phyloP scores from a whole-genome alignment of 2,113 vertebrate species.

The Nycticryphes semicollaris region DNA sequence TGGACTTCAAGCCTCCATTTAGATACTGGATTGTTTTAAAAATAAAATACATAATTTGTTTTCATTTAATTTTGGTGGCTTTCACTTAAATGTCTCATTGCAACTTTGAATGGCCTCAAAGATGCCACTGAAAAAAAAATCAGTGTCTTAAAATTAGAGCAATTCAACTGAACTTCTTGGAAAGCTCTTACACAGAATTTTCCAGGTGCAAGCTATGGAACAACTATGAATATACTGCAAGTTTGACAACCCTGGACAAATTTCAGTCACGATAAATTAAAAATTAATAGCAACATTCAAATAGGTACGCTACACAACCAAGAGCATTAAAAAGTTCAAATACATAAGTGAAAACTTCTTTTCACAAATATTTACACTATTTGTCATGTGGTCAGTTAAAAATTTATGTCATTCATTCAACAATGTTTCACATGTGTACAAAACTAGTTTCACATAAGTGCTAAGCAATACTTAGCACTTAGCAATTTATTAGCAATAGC shows the following conservation, averaged over 20 bases:
- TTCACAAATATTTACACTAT: background rate
- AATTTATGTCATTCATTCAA: background rate
- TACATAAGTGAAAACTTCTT: background rate
- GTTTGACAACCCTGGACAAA: background rate
- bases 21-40: background rate
- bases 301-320: background rate
- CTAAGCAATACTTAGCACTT: background rate
- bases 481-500: too few species aligned
- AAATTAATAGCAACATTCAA: background rate
- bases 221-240: background rate
- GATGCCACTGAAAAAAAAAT: background rate
- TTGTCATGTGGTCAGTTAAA: background rate
- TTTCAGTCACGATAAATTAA: background rate
- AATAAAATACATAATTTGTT: background rate
- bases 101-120: background rate
- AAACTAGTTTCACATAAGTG: background rate
- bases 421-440: background rate
- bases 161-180: background rate
- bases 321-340: background rate
- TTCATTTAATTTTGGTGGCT: background rate
- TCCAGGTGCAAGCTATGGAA: background rate
- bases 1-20: background rate
- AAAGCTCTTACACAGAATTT: constrained; percentile 16
- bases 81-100: background rate
- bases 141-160: background rate